phyloP scores from a whole-genome alignment of 2,888 invertebrate species.

The Xanthia icteritia region DNA sequence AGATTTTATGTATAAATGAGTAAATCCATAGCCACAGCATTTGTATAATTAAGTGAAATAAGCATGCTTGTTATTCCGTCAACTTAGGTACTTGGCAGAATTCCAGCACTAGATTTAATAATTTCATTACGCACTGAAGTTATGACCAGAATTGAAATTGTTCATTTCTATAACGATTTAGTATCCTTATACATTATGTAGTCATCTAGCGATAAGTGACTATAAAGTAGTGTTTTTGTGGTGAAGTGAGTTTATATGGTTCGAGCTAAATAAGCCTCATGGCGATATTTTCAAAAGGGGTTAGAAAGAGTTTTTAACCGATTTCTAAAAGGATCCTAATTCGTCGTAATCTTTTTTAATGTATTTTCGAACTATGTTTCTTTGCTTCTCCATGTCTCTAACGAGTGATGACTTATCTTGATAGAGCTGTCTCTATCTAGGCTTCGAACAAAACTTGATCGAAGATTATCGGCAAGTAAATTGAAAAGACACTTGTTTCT shows the following conservation, averaged over 20 bases:
- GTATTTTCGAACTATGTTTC: not conserved
- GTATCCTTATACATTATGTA: slow-evolving; percentile 7
- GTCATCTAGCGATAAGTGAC: slow-evolving; percentile 3
- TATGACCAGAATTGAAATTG: slow-evolving; percentile 50
- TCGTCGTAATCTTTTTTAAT: not conserved
- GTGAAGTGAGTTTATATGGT: not conserved
- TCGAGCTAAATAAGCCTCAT: not conserved
- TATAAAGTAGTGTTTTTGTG: slow-evolving; percentile 25
- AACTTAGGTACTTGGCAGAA: slow-evolving; percentile 27
- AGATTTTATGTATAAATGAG: not conserved
- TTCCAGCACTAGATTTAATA: slow-evolving; percentile 32
- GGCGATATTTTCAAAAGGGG: not conserved
- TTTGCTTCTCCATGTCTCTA: not conserved
- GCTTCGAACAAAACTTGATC: not conserved
- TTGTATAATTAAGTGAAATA: slow-evolving; percentile 14
- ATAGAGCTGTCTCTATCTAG: not conserved
- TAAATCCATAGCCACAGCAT: not conserved
- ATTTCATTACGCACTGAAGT: slow-evolving; percentile 31
- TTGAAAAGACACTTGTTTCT: not conserved
- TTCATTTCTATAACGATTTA: slow-evolving; percentile 34
- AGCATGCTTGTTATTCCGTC: slow-evolving; percentile 3
- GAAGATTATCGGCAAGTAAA: not conserved
- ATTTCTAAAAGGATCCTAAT: not conserved
- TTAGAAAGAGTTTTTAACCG: not conserved
- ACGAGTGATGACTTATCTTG: not conserved